Base-by-base conservation (phyloP, 2,888 invertebrate genomes). In the Campopleginae sp. region DNA sequence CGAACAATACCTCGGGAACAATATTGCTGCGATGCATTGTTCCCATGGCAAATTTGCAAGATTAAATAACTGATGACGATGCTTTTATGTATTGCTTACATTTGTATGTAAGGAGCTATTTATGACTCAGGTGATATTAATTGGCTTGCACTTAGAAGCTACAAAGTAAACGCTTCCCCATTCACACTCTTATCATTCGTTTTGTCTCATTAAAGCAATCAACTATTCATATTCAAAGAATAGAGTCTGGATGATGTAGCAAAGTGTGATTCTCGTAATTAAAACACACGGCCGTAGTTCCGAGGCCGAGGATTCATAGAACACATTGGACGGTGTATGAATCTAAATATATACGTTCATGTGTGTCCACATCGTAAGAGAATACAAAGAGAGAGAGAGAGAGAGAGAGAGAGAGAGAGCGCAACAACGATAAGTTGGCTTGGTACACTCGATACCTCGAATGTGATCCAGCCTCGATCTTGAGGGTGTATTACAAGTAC, bases 361-460 rank as follows among this genome's bases (percentile, higher is more conserved):
- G 46, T 48, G 27, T 65, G 48, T 33, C 38, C 27, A 38, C 42
- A 48, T 10, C 6, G 48, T 0, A 38, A 33, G 51, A 38, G 51
- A 58, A 74, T 75, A 70, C 51, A 83, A 83, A 63, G 79, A 61
- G 44, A 58, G 70, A 23, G 61, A 78, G 42, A n/a, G n/a, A n/a
- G n/a, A n/a, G n/a, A n/a, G n/a, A n/a, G n/a, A n/a, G n/a, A 63
- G 79, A 61, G 44, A 58, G 70, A 23, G 61, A 78, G 42, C 44
- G 65, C 70, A 75, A 86, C 78, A 68, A 63, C 82, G 82, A 85
- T 79, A 83, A 83, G 63, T 79, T 51, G 27, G 12, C 54, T 79
- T 76, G 61, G 80, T 75, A 58, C 82, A 87, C 84, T 84, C 87
- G 81, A 87, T 86, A 87, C 86, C 86, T 79, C 71, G 86, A 82